A percentile compares a stretch with the other conserved stretches of the same genome.
phyloP scores from a whole-genome alignment of 2,888 invertebrate genomes.

The Erebia aethiops region DNA sequence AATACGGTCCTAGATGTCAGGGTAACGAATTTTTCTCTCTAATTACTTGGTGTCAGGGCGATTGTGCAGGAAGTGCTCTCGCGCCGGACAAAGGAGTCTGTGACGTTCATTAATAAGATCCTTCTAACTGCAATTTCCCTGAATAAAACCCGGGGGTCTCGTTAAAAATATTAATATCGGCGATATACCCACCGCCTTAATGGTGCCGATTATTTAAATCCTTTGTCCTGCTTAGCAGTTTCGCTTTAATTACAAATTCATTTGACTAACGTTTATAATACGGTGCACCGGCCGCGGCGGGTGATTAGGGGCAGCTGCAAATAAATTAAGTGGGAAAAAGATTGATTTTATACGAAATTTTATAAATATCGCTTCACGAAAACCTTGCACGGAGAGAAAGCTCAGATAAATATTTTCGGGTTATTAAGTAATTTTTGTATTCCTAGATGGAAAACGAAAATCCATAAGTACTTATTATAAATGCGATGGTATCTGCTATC shows the following conservation, averaged over 20 bases:
- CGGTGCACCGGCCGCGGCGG: not conserved
- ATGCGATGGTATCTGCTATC: no score
- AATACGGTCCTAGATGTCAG: slow-evolving; percentile 64
- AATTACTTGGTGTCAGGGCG: slow-evolving; percentile 81
- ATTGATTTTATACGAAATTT: not conserved
- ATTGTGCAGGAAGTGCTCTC: slow-evolving; percentile 78
- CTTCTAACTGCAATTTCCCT: slow-evolving; percentile 80
- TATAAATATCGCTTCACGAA: no score
- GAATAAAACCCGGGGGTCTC: slow-evolving; percentile 72
- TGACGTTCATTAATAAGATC: slow-evolving; percentile 83
- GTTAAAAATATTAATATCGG: slow-evolving; percentile 78
- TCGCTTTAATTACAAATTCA: slow-evolving; percentile 40
- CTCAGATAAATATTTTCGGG: no score
- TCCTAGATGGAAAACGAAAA: no score
- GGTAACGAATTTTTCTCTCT: slow-evolving; percentile 80
- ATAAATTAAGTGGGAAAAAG: not conserved
- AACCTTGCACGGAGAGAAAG: no score
- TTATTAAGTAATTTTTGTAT: no score
- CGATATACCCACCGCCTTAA: slow-evolving; percentile 67
- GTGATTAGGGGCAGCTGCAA: not conserved
- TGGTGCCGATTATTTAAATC: slow-evolving; percentile 73
- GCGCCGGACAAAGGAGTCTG: slow-evolving; percentile 72
- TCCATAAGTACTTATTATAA: no score
- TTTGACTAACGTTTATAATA: slow-evolving; percentile 21
- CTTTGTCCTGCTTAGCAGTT: slow-evolving; percentile 43